Conservation (phyloP, 2,113 vertebrate species). For the Pseudonaja textilis region DNA sequence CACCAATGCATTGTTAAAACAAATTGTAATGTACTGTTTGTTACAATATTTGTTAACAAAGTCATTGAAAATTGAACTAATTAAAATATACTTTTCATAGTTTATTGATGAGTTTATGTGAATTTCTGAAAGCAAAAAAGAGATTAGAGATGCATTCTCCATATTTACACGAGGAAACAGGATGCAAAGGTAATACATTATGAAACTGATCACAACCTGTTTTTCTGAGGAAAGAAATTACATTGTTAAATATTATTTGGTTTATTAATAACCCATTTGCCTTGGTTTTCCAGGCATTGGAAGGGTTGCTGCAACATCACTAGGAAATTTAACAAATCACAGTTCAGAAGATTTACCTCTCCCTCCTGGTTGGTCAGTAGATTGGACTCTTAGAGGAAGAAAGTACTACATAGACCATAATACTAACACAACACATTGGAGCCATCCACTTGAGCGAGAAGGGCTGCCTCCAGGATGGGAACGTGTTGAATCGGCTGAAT, state of each 20-base stretch:
- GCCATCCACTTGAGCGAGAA: constrained; percentile 94
- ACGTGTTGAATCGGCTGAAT: constrained; percentile 91
- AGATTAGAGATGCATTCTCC: background rate
- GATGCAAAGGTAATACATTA: background rate
- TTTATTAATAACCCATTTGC: constrained; percentile 11
- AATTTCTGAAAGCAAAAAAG: background rate
- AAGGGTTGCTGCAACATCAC: constrained; percentile 91
- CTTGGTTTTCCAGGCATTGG: constrained; percentile 80
- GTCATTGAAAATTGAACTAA: background rate
- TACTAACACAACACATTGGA: constrained; percentile 99
- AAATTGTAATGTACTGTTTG: too few species aligned
- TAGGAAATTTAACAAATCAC: constrained; percentile 91
- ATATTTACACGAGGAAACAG: background rate
- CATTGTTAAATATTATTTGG: background rate
- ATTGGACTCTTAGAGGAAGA: constrained; percentile 97
- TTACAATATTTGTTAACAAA: background rate
- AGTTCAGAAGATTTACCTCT: constrained; percentile 89
- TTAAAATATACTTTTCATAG: background rate
- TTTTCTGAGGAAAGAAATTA: background rate
- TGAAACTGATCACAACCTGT: rapidly evolving
- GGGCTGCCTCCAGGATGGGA: constrained; percentile 97
- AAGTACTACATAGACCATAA: constrained; percentile 98
- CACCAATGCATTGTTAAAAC: background rate
- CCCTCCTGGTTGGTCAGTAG: constrained; percentile 92
- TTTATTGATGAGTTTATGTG: background rate